Conservation (phyloP, 2,113 vertebrate species). For the Synchiropus splendidus region DNA sequence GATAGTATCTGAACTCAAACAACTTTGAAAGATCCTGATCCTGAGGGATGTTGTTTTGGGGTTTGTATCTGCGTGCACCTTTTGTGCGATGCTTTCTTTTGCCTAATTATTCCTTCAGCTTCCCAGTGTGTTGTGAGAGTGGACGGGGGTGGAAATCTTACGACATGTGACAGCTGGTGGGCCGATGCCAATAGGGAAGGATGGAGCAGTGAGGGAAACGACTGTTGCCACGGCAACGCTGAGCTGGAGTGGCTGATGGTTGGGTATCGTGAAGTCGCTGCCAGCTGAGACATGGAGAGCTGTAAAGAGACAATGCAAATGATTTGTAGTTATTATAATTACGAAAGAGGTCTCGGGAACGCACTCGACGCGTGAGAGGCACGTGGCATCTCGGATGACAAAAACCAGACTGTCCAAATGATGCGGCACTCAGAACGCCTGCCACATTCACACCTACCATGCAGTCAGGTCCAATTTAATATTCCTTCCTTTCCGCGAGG, state of each 20-base stretch:
- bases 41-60: conserved; percentile 4
- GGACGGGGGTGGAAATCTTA: conserved; percentile 62
- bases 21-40: conserved; percentile 5
- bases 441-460: conserved; percentile 8
- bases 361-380: conserved; percentile 23
- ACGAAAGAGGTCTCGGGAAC: conserved; percentile 29
- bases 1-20: conserved; percentile 15
- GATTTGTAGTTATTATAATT: conserved; percentile 42
- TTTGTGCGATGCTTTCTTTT: conserved; percentile 8
- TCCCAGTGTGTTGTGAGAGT: conserved; percentile 11
- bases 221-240: conserved; percentile 40
- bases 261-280: conserved; percentile 54
- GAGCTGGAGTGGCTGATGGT: conserved; percentile 45
- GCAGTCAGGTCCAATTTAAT: conserved; percentile 9
- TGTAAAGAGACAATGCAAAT: conserved; percentile 48
- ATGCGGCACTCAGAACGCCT: conserved; percentile 13
- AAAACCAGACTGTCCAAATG: conserved; percentile 18
- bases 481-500: not conserved
- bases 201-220: conserved; percentile 54
- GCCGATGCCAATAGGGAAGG: conserved; percentile 59
- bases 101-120: not conserved
- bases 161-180: conserved; percentile 64
- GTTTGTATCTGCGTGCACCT: conserved; percentile 4
- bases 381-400: conserved; percentile 31
- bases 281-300: conserved; percentile 83